Conservation (phyloP, 2,888 invertebrate species). For the Lasiommata megera region DNA sequence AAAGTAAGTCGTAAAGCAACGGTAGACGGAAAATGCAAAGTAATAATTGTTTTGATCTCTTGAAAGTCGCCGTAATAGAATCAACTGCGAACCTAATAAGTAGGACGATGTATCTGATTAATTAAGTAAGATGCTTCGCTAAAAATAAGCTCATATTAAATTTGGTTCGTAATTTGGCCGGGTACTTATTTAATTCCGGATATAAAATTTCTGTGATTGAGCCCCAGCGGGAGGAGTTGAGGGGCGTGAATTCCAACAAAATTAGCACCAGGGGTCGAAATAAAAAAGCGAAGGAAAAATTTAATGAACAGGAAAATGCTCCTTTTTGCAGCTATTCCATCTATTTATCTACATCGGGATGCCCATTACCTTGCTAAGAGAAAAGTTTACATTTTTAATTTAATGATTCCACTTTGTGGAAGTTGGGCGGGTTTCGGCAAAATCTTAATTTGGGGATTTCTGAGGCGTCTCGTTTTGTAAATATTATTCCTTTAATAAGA, state of each 20-base stretch:
- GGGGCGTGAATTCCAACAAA: conserved; percentile 83
- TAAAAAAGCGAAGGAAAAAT: conserved; percentile 82
- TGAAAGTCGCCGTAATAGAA: conserved; percentile 15
- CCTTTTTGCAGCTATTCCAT: conserved; percentile 82
- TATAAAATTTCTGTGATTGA: conserved; percentile 83
- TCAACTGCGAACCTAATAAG: conserved; percentile 34
- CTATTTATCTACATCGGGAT: conserved; percentile 82
- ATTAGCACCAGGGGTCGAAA: conserved; percentile 83
- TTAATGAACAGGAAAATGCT: conserved; percentile 83
- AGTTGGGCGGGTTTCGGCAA: conserved; percentile 81
- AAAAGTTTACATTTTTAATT: conserved; percentile 83
- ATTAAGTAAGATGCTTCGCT: conserved; percentile 63
- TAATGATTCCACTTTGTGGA: conserved; percentile 83
- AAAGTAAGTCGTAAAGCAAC: conserved; percentile 21
- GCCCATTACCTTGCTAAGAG: conserved; percentile 83
- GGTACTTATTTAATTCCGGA: conserved; percentile 82
- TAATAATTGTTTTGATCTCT: conserved; percentile 19
- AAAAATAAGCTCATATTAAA: conserved; percentile 77
- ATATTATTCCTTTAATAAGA: conserved; percentile 82
- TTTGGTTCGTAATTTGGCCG: conserved; percentile 72
- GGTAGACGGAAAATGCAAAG: conserved; percentile 27
- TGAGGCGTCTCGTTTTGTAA: conserved; percentile 82
- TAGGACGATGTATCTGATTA: conserved; percentile 54
- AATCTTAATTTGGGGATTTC: conserved; percentile 82
- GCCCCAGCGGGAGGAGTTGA: conserved; percentile 76